A percentile compares a stretch with the other conserved stretches of the same genome.
phyloP scores from a whole-genome alignment of 2,113 vertebrate genomes.

The Tragelaphus buxtoni region DNA sequence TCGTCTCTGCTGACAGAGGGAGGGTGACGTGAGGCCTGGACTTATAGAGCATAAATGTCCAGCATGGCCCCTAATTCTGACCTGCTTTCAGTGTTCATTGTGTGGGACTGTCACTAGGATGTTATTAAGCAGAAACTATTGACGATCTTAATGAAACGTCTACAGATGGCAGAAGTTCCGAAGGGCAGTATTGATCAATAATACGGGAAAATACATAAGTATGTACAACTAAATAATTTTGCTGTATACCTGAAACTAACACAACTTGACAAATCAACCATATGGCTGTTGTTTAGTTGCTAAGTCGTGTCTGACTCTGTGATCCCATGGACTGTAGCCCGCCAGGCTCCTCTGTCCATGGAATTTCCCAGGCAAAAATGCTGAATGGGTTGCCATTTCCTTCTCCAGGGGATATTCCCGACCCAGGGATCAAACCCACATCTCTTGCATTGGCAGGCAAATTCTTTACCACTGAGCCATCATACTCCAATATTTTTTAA shows the following conservation, averaged over 20 bases:
- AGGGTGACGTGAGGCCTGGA: too few species aligned
- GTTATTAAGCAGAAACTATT: rapidly evolving
- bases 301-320: not conserved
- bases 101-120: rapidly evolving
- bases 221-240: not conserved
- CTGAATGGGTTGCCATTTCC: not conserved
- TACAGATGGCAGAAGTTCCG: rapidly evolving
- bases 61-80: rapidly evolving
- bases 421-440: not conserved
- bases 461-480: not conserved
- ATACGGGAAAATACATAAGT: not conserved
- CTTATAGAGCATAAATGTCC: rapidly evolving
- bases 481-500: not conserved
- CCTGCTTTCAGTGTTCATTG: rapidly evolving
- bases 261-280: not conserved
- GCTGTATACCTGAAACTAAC: not conserved
- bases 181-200: not conserved
- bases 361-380: not conserved
- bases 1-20: not conserved
- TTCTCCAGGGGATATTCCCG: not conserved
- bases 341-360: not conserved
- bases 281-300: not conserved
- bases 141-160: not conserved
- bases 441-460: not conserved
- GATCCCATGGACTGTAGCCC: not conserved